A percentile compares a stretch with the other conserved stretches of the same genome.
Evolutionary conservation across 2,888 invertebrate species (phyloP).

Genomic region (Drosophila algonquin): DNA sequence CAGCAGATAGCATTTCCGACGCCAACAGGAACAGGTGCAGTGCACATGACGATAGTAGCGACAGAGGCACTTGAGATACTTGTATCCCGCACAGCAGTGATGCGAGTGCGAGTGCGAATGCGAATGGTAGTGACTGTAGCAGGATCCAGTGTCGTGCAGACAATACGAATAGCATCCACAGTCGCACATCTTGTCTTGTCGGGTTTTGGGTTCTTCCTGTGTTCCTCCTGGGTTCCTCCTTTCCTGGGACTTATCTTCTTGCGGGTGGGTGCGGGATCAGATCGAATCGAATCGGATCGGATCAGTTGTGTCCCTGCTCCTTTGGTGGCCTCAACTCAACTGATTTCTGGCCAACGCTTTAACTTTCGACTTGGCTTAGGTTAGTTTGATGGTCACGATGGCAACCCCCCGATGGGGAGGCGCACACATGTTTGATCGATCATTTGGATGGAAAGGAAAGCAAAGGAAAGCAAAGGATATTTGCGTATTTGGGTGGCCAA

Average conservation of each 20-base stretch:
- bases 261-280: not conserved
- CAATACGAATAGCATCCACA: slow-evolving; percentile 74
- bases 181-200: slow-evolving; percentile 63
- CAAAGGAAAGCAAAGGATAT: slow-evolving; percentile 30
- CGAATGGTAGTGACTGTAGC: slow-evolving; percentile 71
- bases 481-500: slow-evolving; percentile 76
- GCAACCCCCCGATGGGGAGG: not conserved
- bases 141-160: slow-evolving; percentile 64
- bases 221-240: not conserved
- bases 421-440: slow-evolving; percentile 67
- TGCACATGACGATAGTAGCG: slow-evolving; percentile 72
- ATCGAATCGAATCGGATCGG: not conserved
- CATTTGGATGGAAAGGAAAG: slow-evolving; percentile 20
- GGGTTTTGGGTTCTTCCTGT: not conserved
- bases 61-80: slow-evolving; percentile 75
- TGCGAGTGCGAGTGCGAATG: slow-evolving; percentile 67
- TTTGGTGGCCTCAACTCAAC: slow-evolving; percentile 64
- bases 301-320: slow-evolving; percentile 50
- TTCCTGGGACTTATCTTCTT: slow-evolving; percentile 6
- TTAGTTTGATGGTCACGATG: slow-evolving; percentile 54
- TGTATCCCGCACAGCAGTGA: slow-evolving; percentile 74
- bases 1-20: slow-evolving; percentile 72
- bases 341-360: slow-evolving; percentile 75
- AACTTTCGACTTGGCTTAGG: slow-evolving; percentile 74
- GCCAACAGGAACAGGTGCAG: slow-evolving; percentile 77